Conservation (phyloP, 2,797 vertebrate genomes). For the Bovichtus variegatus region DNA sequence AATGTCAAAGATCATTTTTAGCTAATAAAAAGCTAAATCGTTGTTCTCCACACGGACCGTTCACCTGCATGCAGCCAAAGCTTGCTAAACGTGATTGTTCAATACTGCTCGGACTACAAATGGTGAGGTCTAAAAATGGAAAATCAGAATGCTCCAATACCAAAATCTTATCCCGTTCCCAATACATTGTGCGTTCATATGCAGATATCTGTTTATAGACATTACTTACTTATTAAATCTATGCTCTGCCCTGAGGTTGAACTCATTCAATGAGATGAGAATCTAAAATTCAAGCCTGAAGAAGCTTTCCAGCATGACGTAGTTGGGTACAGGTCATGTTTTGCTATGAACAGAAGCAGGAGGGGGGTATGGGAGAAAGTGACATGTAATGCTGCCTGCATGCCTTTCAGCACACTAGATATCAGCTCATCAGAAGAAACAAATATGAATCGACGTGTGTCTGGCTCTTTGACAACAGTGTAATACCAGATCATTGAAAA, state of each 20-base stretch:
- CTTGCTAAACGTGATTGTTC: no score
- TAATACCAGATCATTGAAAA: constrained; percentile 54
- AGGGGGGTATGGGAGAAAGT: constrained; percentile 10
- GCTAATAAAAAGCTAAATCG: no score
- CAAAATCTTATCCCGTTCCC: no score
- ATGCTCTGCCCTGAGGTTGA: not conserved
- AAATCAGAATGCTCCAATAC: no score
- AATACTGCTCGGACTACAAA: no score
- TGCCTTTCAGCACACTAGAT: not conserved
- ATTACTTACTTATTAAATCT: not conserved
- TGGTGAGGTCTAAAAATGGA: no score
- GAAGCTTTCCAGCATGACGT: constrained; percentile 14
- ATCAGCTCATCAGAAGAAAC: constrained; percentile 11
- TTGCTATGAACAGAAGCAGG: constrained; percentile 6
- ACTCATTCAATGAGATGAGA: not conserved
- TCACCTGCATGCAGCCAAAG: no score
- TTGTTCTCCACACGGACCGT: no score
- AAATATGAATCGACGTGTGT: not conserved
- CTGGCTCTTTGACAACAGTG: constrained; percentile 35
- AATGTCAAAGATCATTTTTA: no score
- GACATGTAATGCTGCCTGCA: not conserved
- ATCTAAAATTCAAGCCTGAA: not conserved
- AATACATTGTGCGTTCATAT: no score
- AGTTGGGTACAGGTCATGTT: constrained; percentile 12
- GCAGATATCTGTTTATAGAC: no score